Percentiles rank a stretch among this genome's conserved stretches.
These are phyloP conservation scores for Drosophila recens DNA, from an alignment of 2,888 invertebrate species.

Conservation along the genomic window DNA sequence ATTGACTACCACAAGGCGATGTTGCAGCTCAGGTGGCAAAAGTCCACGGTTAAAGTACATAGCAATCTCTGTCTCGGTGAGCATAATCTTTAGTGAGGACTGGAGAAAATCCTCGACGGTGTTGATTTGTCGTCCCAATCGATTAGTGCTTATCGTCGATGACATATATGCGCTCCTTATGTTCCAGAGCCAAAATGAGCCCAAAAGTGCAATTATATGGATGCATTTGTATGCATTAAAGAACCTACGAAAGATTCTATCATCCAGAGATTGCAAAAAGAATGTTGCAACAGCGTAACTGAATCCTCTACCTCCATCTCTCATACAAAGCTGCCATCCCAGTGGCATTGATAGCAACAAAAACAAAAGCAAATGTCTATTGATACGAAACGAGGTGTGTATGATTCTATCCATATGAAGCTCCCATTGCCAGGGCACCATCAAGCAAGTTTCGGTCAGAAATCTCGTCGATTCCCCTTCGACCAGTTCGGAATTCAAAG, in stretches of 20 bases:
- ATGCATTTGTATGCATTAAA: conserved; percentile 37
- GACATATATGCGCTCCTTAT: conserved; percentile 44
- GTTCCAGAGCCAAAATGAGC: conserved; percentile 41
- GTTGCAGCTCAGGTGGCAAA: conserved; percentile 36
- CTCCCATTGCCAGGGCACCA: conserved; percentile 48
- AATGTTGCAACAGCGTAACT: conserved; percentile 13
- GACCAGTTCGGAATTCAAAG: conserved; percentile 5
- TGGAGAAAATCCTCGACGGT: conserved; percentile 38
- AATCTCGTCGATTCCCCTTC: conserved; percentile 6
- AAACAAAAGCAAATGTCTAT: neutral
- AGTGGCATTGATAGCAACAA: conserved; percentile 23
- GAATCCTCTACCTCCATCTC: conserved; percentile 28
- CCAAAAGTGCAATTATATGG: conserved; percentile 40
- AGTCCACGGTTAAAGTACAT: conserved; percentile 50
- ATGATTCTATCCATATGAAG: conserved; percentile 2
- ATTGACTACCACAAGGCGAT: conserved; percentile 56
- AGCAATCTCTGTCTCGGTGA: conserved; percentile 40
- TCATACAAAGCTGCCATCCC: conserved; percentile 38
- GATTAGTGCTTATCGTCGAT: conserved; percentile 29
- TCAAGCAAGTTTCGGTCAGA: conserved; percentile 38
- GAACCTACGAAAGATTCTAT: neutral
- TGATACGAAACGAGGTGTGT: neutral
- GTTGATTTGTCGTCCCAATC: conserved; percentile 16
- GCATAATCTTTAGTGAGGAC: conserved; percentile 43
- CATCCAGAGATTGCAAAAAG: conserved; percentile 37